These are phyloP conservation scores for Anarhynchus alexandrinus DNA, from an alignment of 2,113 vertebrate species.

Conservation along the genomic window DNA sequence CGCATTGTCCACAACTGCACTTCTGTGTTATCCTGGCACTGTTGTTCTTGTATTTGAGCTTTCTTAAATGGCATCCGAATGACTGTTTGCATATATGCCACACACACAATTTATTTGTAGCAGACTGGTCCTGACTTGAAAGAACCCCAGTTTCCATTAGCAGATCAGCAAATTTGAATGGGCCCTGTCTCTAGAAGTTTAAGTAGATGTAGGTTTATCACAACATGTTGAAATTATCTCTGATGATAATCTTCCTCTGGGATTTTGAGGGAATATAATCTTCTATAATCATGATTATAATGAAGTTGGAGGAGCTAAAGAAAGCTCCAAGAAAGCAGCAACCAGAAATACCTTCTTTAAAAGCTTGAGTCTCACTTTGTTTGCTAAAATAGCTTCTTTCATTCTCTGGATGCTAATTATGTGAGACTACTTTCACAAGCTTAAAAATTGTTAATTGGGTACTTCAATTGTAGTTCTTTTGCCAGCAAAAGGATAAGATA, in stretches of 20 bases:
- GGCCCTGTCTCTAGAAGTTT: neutral
- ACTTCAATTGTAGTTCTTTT: neutral
- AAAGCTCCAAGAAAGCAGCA: neutral
- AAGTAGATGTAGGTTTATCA: neutral
- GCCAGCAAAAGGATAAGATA: neutral
- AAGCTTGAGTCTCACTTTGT: neutral
- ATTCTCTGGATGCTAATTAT: slow-evolving; percentile 3
- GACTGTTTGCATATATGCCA: neutral
- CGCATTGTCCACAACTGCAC: accelerated
- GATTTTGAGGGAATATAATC: neutral
- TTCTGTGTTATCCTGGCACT: neutral
- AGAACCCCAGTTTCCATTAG: neutral
- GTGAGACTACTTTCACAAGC: neutral
- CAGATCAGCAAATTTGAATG: neutral
- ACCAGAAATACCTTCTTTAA: neutral
- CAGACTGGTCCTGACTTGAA: neutral
- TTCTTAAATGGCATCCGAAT: neutral
- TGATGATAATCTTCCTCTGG: neutral
- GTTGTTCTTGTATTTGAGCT: neutral
- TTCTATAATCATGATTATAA: neutral
- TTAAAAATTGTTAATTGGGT: slow-evolving; percentile 26
- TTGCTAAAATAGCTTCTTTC: slow-evolving; percentile 4
- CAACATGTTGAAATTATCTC: neutral
- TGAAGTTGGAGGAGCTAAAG: neutral
- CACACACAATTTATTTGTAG: neutral